phyloP scores from a whole-genome alignment of 2,888 invertebrate species.

The Theretra japonica region DNA sequence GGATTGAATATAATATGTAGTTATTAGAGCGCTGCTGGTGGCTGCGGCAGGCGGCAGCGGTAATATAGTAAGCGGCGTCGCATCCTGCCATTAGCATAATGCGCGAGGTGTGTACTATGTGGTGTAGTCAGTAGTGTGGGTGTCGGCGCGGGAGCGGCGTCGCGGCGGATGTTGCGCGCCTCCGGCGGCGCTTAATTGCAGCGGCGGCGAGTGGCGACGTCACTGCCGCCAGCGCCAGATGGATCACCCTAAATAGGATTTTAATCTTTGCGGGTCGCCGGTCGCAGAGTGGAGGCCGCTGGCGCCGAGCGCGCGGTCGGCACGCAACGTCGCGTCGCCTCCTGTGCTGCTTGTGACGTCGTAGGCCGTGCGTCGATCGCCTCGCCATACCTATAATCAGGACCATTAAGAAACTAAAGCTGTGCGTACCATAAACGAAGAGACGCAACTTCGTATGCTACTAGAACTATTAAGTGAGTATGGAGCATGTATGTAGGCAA shows the following conservation, averaged over 20 bases:
- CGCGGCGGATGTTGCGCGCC: neutral
- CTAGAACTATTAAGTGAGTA: no score
- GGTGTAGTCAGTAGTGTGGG: neutral
- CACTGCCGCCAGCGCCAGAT: conserved; percentile 5
- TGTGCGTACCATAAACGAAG: no score
- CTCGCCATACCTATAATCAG: no score
- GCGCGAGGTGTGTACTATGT: neutral
- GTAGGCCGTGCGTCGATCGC: no score
- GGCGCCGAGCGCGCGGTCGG: neutral
- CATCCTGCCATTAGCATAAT: conserved; percentile 1
- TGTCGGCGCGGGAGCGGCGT: neutral
- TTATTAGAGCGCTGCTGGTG: neutral
- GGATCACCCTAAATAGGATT: conserved; percentile 3
- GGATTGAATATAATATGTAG: no score
- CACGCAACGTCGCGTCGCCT: neutral
- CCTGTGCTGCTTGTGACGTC: neutral
- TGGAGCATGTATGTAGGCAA: no score
- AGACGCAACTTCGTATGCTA: no score
- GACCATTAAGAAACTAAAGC: no score
- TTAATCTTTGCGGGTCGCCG: conserved; percentile 7
- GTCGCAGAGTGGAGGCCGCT: neutral
- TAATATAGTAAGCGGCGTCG: neutral
- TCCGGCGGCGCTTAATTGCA: neutral
- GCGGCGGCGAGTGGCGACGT: neutral
- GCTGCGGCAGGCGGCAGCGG: neutral